phyloP scores from a whole-genome alignment of 2,113 vertebrate genomes.

The Brevimyrus niger region DNA sequence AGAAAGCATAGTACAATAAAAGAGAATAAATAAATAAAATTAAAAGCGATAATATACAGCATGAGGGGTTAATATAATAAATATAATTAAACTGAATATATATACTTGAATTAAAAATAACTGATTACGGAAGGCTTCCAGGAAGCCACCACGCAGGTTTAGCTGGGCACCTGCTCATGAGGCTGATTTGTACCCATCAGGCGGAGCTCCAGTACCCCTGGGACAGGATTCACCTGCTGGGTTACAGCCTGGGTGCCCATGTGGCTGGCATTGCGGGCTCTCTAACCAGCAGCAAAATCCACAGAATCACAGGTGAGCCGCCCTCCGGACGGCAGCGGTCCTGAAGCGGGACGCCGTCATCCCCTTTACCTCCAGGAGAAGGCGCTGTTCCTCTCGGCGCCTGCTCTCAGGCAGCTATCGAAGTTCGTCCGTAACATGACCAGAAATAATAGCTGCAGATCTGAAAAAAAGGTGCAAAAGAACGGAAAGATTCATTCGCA shows the following conservation, averaged over 20 bases:
- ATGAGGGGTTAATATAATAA: no score
- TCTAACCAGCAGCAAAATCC: constrained; percentile 79
- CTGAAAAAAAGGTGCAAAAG: background rate
- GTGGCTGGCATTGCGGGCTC: constrained; percentile 86
- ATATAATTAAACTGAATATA: background rate
- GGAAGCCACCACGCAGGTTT: background rate
- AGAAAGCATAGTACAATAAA: no score
- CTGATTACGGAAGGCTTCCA: no score
- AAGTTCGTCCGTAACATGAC: background rate
- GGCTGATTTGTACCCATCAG: constrained; percentile 42
- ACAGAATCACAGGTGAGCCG: constrained; percentile 87
- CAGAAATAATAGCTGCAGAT: background rate
- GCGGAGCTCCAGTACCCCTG: constrained; percentile 75
- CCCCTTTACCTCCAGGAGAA: background rate
- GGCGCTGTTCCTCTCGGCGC: background rate
- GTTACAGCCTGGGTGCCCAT: constrained; percentile 94
- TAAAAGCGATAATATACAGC: no score
- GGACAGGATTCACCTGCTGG: constrained; percentile 82
- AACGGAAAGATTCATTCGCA: background rate
- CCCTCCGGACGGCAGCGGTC: background rate
- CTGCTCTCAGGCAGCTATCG: background rate
- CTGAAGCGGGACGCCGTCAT: background rate
- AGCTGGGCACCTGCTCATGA: background rate
- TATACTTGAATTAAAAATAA: background rate
- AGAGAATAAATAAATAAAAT: no score